These are phyloP conservation scores for Camponotus vicinus DNA, from an alignment of 1,140 invertebrate species.

Conservation along the genomic window DNA sequence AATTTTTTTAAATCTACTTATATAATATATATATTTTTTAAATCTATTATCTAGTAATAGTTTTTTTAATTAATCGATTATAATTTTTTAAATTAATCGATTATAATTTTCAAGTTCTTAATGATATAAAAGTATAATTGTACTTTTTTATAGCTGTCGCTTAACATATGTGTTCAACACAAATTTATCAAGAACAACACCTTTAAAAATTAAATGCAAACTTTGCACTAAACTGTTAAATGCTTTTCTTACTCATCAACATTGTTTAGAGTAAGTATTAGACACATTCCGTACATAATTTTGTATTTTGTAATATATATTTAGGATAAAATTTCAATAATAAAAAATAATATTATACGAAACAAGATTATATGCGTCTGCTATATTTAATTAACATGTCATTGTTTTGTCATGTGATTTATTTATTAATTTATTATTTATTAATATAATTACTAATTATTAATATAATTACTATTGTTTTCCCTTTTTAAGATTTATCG, in stretches of 20 bases:
- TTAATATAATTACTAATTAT: not conserved
- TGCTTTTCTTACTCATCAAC: conserved; percentile 38
- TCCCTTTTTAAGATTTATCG: conserved; percentile 3
- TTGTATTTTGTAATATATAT: not conserved
- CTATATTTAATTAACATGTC: not conserved
- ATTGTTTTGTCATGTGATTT: no score
- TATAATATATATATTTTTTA: no score
- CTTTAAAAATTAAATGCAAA: not conserved
- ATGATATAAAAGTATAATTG: not conserved
- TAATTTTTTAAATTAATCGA: not conserved
- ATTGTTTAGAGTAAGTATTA: conserved; percentile 45
- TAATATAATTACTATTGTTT: conserved; percentile 3
- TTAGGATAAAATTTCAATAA: conserved; percentile 7
- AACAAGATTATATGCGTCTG: not conserved
- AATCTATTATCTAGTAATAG: not conserved
- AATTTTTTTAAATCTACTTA: not conserved
- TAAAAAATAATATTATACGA: not conserved
- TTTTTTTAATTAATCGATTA: not conserved
- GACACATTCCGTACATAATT: not conserved
- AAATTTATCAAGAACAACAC: not conserved
- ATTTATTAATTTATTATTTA: not conserved
- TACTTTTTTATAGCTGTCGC: conserved; percentile 19
- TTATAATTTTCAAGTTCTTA: not conserved
- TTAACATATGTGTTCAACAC: conserved; percentile 18
- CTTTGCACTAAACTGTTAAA: conserved; percentile 18